Base-by-base conservation (phyloP, 2,113 vertebrate genomes). In the Callocephalon fimbriatum region DNA sequence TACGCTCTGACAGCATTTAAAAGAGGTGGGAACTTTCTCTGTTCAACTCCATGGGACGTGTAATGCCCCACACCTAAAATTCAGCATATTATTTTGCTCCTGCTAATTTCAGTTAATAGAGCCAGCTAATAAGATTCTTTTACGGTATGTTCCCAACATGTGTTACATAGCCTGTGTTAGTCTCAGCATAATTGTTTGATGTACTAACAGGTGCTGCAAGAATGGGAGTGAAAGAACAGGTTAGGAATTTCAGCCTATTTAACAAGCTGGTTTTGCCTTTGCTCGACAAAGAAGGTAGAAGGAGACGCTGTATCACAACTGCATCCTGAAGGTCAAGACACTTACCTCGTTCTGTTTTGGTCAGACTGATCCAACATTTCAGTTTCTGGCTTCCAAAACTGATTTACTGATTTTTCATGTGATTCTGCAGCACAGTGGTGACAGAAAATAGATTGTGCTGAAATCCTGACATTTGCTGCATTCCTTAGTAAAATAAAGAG, bases 91-190 rank as follows among this genome's bases (percentile, higher is more conserved):
- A 42, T 72, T 94, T 88, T 89, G 40, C 68, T 92, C 26, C 72
- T 80, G 50, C 38, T 91, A 25, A 56, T 92, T 88, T 93, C 88
- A 90, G 65, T 51, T 92, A 93, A 80, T 92, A 54, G 59, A 86
- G 23, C 27, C 54, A 86, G 45, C 45, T 93, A 86, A 74, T 83
- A 86, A 86, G 82, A 45, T 54, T 83, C 14, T 95, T 93, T 74
- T 50, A 76, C 27, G 88, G 19, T 73, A 40, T 93, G n/a, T 82
- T 90, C 71, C 48, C 35, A 56, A 45, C 23, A 31, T 76, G 65
- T 4, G 26, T 87, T 92, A 81, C 23, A 32, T 13, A 68, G 71
- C 19, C 54, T 2, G 2, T 51, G 48, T 66, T 83, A 76, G 4
- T 56, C 45, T 72, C 58, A 54, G 45, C 23, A n/a, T 71, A 88